phyloP scores from a whole-genome alignment of 2,888 invertebrate species.

The Dynastes maya region DNA sequence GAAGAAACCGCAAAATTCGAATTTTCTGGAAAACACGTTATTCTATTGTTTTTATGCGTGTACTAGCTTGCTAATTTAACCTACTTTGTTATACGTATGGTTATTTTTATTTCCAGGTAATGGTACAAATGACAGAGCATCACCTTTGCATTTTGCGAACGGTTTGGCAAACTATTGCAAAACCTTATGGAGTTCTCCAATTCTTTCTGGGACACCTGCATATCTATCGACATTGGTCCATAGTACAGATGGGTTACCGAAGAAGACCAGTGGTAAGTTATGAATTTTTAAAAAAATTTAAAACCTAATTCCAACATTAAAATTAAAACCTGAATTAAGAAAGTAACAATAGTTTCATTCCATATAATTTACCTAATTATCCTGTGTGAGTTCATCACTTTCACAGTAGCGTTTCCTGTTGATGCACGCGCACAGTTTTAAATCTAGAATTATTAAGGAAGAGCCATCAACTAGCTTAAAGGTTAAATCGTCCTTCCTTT shows the following conservation, averaged over 20 bases:
- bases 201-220: slow-evolving; percentile 64
- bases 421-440: background rate
- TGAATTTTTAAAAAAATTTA: background rate
- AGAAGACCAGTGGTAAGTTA: slow-evolving; percentile 63
- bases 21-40: too few species aligned
- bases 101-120: slow-evolving; percentile 55
- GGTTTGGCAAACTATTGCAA: slow-evolving; percentile 68
- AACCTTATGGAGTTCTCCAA: slow-evolving; percentile 67
- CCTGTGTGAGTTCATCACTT: background rate
- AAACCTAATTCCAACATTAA: too few species aligned
- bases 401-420: slow-evolving; percentile 7
- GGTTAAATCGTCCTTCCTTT: slow-evolving; percentile 30
- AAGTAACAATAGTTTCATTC: background rate
- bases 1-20: too few species aligned
- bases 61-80: too few species aligned
- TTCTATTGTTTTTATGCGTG: too few species aligned
- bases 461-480: slow-evolving; percentile 10
- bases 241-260: slow-evolving; percentile 55
- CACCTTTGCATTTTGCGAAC: slow-evolving; percentile 64
- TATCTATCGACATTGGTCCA: slow-evolving; percentile 63
- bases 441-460: background rate
- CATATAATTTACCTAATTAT: slow-evolving; percentile 4
- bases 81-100: background rate
- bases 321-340: too few species aligned
- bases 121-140: slow-evolving; percentile 57